Conservation (phyloP, 1,140 invertebrate genomes). For the Neuroterus valhalla region DNA sequence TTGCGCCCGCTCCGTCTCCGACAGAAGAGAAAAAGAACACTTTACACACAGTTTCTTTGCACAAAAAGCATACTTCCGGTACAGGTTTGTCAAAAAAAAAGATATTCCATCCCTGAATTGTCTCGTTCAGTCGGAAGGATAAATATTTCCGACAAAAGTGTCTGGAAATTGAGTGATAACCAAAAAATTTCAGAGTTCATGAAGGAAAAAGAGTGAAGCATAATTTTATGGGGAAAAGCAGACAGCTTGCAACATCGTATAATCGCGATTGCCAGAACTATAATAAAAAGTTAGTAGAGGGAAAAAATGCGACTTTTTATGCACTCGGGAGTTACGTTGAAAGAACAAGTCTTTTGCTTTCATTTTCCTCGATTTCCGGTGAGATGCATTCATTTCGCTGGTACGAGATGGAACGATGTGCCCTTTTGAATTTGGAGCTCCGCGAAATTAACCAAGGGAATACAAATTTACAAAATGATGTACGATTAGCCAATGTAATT, state of each 20-base stretch:
- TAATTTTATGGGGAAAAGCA: constrained; percentile 9
- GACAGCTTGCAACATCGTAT: background rate
- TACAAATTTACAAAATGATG: constrained; percentile 46
- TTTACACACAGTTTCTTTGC: no score
- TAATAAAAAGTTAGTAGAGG: constrained; percentile 32
- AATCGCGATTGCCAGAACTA: constrained; percentile 32
- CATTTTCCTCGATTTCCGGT: constrained; percentile 34
- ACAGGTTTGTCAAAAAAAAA: no score
- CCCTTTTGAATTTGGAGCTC: constrained; percentile 43
- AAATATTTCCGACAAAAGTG: constrained; percentile 5
- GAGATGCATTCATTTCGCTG: constrained; percentile 39
- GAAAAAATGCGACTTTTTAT: constrained; percentile 23
- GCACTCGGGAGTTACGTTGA: constrained; percentile 35
- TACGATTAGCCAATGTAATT: no score
- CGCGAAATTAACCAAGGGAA: constrained; percentile 51
- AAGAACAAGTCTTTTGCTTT: constrained; percentile 35
- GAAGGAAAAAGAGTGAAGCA: background rate
- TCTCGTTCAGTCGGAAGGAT: background rate
- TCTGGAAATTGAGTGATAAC: constrained; percentile 20
- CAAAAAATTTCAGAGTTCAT: constrained; percentile 12
- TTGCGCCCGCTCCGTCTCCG: no score
- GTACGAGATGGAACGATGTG: constrained; percentile 12
- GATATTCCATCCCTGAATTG: background rate
- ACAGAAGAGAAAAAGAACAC: no score
- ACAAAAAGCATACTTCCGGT: no score